These are phyloP conservation scores for Rapana venosa DNA, from an alignment of 2,888 invertebrate species.

Conservation along the genomic window DNA sequence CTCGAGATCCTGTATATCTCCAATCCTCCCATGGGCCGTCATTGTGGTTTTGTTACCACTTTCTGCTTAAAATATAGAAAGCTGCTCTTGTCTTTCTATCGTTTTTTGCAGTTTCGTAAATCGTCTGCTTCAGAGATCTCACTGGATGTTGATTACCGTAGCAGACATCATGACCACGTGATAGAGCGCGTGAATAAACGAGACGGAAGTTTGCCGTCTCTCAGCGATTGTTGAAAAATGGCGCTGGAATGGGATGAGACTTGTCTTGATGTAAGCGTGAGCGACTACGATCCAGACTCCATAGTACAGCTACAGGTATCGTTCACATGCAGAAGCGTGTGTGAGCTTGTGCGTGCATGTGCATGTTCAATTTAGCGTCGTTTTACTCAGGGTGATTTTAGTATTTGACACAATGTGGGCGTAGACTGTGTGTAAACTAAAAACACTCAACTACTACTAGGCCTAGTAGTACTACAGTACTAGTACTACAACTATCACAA, in stretches of 20 bases:
- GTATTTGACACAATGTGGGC: no score
- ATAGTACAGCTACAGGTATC: conserved; percentile 37
- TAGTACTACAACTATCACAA: no score
- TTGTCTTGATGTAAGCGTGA: conserved; percentile 28
- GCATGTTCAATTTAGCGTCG: neutral
- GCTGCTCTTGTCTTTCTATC: neutral
- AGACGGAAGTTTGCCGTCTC: conserved; percentile 13
- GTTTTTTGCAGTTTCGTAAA: no score
- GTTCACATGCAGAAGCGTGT: neutral
- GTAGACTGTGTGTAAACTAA: no score
- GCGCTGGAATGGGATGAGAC: conserved; percentile 44
- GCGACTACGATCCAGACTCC: neutral
- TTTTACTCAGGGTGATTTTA: no score
- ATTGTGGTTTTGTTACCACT: neutral
- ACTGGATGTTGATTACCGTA: conserved; percentile 18
- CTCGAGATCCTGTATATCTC: conserved; percentile 36
- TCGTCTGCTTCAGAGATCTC: neutral
- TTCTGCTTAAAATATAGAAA: neutral
- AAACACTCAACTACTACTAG: no score
- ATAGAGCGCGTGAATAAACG: neutral
- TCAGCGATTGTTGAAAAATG: conserved; percentile 44
- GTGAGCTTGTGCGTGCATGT: neutral
- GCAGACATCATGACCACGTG: conserved; percentile 44
- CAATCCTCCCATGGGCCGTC: conserved; percentile 24
- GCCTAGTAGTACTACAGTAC: no score